phyloP scores from a whole-genome alignment of 1,140 invertebrate genomes.

The Eurosta solidaginis region DNA sequence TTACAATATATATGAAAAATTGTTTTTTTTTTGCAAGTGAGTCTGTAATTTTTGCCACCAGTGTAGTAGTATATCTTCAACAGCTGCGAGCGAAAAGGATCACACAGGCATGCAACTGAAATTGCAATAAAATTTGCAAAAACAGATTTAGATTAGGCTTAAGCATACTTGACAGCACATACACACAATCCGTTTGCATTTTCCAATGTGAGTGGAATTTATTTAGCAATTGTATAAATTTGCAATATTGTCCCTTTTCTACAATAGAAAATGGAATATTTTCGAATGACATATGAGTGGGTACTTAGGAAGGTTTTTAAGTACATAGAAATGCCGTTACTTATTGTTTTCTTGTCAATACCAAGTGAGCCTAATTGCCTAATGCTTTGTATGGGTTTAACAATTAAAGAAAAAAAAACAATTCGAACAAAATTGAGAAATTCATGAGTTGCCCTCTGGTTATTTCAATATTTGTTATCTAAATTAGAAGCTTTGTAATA shows the following conservation, averaged over 20 bases:
- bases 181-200: too few relatives aligned
- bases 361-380: not conserved
- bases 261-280: not conserved
- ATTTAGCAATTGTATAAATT: not conserved
- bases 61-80: too few relatives aligned
- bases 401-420: not conserved
- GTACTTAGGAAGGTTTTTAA: not conserved
- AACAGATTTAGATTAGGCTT: not conserved
- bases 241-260: not conserved
- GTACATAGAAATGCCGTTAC: too few relatives aligned
- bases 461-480: not conserved
- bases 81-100: not conserved
- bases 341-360: not conserved
- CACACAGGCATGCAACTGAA: not conserved
- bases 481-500: not conserved
- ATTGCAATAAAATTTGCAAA: too few relatives aligned
- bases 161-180: not conserved
- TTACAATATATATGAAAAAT: too few relatives aligned
- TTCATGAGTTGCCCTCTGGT: too few relatives aligned
- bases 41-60: too few relatives aligned
- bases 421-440: too few relatives aligned
- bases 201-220: not conserved
- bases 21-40: too few relatives aligned
- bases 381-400: not conserved
- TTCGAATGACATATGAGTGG: not conserved